Conservation (phyloP, 2,797 vertebrate species). For the Syndactyla subalaris region DNA sequence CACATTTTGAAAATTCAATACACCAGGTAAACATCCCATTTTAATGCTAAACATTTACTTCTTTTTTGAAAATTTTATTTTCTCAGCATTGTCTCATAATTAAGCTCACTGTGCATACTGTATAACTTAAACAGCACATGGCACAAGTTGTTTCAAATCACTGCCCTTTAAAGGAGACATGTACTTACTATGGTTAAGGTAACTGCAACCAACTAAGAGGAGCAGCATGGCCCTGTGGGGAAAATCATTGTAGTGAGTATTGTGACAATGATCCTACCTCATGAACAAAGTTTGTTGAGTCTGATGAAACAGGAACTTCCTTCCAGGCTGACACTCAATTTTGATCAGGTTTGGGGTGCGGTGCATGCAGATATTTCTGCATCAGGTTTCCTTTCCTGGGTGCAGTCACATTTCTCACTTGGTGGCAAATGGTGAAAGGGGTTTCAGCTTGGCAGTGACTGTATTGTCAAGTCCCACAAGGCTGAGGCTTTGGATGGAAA, state of each 20-base stretch:
- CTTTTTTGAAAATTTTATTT: neutral
- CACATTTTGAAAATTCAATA: neutral
- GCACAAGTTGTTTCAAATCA: neutral
- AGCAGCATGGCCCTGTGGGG: neutral
- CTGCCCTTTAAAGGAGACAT: neutral
- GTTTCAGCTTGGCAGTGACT: neutral
- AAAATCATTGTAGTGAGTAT: fast-evolving
- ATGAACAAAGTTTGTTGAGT: neutral
- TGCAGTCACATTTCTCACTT: neutral
- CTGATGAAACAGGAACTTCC: neutral
- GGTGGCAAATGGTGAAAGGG: neutral
- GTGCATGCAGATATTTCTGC: neutral
- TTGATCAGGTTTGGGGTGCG: neutral
- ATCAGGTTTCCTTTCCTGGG: neutral
- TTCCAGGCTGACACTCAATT: neutral
- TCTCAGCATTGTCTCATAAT: neutral
- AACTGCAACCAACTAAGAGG: neutral
- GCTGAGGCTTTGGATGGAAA: neutral
- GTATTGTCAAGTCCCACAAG: fast-evolving
- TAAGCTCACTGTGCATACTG: neutral
- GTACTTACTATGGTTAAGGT: neutral
- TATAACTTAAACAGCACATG: neutral
- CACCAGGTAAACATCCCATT: neutral
- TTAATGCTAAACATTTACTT: neutral
- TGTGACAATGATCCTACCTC: neutral